phyloP scores from a whole-genome alignment of 92 coral and sea anemone species.

The Montipora capitata region DNA sequence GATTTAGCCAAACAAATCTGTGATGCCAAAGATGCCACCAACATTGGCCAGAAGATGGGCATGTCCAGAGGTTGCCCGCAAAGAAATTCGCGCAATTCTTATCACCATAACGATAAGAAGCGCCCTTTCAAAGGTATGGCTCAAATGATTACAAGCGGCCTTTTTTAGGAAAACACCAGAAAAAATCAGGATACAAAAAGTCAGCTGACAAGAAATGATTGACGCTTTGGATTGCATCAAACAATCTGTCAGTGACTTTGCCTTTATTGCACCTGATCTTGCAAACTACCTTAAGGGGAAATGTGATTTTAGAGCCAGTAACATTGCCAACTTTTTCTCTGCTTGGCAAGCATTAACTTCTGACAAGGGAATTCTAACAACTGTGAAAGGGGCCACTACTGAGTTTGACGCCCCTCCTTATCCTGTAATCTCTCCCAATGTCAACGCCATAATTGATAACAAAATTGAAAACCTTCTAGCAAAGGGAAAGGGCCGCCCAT shows the following conservation, averaged over 20 bases:
- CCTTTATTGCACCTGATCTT: neutral
- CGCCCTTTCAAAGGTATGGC: neutral
- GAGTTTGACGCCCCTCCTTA: constrained; percentile 42
- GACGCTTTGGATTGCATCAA: constrained; percentile 25
- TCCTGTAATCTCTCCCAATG: neutral
- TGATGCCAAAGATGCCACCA: neutral
- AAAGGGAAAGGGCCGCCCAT: constrained; percentile 3
- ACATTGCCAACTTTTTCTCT: neutral
- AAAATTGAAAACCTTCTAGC: neutral
- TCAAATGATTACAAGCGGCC: constrained; percentile 1
- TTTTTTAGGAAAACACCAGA: constrained; percentile 43
- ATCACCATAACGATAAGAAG: neutral
- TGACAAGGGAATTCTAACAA: constrained; percentile 38
- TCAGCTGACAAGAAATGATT: neutral
- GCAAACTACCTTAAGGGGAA: neutral
- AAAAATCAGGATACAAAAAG: constrained; percentile 20
- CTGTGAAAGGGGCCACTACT: constrained; percentile 36
- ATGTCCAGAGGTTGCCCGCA: neutral
- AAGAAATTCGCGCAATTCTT: neutral
- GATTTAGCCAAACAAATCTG: neutral
- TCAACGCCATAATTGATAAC: neutral
- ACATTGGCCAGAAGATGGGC: neutral
- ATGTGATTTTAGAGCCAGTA: neutral
- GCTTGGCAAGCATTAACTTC: constrained; percentile 46
- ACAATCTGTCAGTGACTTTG: neutral